Evolutionary conservation across 35 echinoderm and acorn worm species (phyloP).

Genomic region (Apostichopus parvimensis): DNA sequence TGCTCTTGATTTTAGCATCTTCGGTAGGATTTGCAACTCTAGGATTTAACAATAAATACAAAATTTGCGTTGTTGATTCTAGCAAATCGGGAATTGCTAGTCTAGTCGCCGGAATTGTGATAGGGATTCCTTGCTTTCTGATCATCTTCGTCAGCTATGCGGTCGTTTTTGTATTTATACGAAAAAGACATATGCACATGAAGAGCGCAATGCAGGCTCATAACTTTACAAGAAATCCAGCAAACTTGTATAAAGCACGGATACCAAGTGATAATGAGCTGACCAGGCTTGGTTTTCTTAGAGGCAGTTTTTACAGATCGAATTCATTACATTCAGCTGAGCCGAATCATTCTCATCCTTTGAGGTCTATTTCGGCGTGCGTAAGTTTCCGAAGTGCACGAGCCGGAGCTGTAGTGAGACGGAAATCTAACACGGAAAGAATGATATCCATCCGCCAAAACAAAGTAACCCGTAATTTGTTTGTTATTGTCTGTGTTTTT

Average conservation of each 20-base stretch:
- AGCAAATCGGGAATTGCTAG: slow-evolving; percentile 7
- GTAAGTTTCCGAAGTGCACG: too few relatives aligned
- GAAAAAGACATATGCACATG: not conserved
- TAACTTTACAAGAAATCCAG: too few relatives aligned
- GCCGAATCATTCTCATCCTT: too few relatives aligned
- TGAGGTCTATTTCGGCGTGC: too few relatives aligned
- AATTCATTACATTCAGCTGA: too few relatives aligned
- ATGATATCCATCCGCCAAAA: slow-evolving; percentile 3
- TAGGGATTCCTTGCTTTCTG: not conserved
- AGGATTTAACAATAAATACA: slow-evolving; percentile 21
- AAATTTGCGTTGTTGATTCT: slow-evolving; percentile 20
- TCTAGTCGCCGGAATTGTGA: not conserved
- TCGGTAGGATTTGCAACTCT: not conserved
- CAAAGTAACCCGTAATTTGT: slow-evolving; percentile 26
- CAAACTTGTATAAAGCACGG: too few relatives aligned
- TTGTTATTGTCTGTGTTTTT: slow-evolving; percentile 22
- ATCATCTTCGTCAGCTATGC: not conserved
- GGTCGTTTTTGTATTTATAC: not conserved
- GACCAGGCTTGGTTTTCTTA: too few relatives aligned
- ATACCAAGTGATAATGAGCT: too few relatives aligned
- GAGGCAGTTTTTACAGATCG: too few relatives aligned
- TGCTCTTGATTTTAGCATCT: not conserved
- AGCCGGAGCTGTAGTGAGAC: not conserved
- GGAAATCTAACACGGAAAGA: not conserved
- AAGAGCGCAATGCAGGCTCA: not conserved